Evolutionary conservation across 2,113 vertebrate species (phyloP).

Genomic region (Lucifuga dentata): DNA sequence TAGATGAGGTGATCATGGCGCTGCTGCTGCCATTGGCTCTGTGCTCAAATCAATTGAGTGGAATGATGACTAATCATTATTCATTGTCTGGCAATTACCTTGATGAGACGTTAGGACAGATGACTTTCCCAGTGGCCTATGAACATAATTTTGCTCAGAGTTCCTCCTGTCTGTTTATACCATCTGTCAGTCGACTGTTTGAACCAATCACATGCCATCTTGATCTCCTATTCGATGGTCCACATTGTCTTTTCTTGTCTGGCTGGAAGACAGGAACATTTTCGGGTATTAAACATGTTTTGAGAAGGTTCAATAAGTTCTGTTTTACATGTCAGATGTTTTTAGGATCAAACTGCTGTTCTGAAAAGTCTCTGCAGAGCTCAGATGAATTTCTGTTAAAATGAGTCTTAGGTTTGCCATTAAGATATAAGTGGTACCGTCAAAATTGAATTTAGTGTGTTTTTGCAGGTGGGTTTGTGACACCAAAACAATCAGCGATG

Average conservation of each 20-base stretch:
- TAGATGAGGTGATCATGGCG: constrained; percentile 2
- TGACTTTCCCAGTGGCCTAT: constrained; percentile 40
- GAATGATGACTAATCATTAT: constrained; percentile 72
- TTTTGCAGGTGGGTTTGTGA: no score
- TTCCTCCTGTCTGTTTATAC: constrained; percentile 20
- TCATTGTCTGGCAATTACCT: constrained; percentile 56
- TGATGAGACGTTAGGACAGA: constrained; percentile 36
- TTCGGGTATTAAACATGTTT: background rate
- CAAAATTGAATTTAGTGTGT: no score
- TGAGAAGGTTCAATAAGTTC: no score
- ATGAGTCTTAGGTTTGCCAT: no score
- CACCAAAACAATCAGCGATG: no score
- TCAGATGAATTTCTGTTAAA: background rate
- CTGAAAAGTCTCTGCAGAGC: background rate
- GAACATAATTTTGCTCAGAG: constrained; percentile 47
- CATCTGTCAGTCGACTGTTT: constrained; percentile 24
- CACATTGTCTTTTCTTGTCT: background rate
- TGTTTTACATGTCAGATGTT: no score
- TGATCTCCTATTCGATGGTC: constrained; percentile 7
- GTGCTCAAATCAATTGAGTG: constrained; percentile 62
- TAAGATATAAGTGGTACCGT: no score
- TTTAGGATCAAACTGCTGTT: no score
- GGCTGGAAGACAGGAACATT: background rate
- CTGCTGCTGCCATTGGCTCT: constrained; percentile 32
- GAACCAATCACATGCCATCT: constrained; percentile 5